These are phyloP conservation scores for Otus sunia DNA, from an alignment of 2,113 vertebrate genomes.

Conservation along the genomic window DNA sequence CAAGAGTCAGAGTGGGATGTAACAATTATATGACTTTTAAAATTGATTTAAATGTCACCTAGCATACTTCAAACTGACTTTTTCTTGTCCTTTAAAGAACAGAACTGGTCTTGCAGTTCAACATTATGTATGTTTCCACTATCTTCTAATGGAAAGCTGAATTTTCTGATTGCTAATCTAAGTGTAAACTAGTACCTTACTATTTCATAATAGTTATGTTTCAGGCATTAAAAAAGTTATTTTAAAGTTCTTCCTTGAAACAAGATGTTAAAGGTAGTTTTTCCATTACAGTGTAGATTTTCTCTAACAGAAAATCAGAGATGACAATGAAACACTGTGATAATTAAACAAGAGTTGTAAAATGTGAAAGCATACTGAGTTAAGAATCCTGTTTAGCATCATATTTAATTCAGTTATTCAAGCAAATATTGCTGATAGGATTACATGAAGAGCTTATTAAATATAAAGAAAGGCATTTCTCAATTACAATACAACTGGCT, in stretches of 20 bases:
- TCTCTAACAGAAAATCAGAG: not conserved
- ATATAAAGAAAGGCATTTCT: not conserved
- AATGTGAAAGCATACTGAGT: not conserved
- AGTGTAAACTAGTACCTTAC: not conserved
- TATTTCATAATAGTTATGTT: not conserved
- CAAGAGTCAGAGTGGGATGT: not conserved
- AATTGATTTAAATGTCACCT: slow-evolving; percentile 10
- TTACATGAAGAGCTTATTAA: not conserved
- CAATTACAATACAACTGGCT: not conserved
- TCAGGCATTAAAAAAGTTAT: not conserved
- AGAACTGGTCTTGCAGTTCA: not conserved
- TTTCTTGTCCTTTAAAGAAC: not conserved
- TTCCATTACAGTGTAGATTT: not conserved
- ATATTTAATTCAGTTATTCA: slow-evolving; percentile 18
- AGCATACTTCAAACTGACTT: not conserved
- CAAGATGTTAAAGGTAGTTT: not conserved
- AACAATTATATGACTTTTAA: not conserved
- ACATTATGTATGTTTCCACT: not conserved
- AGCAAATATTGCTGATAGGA: not conserved
- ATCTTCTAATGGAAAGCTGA: not conserved
- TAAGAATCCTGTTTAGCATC: slow-evolving; percentile 3
- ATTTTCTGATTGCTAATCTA: not conserved
- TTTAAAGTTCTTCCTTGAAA: not conserved
- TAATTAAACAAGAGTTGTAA: slow-evolving; percentile 1
- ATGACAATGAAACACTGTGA: not conserved